Evolutionary conservation across 2,888 invertebrate genomes (phyloP).

Genomic region (Microplitis deprimator): DNA sequence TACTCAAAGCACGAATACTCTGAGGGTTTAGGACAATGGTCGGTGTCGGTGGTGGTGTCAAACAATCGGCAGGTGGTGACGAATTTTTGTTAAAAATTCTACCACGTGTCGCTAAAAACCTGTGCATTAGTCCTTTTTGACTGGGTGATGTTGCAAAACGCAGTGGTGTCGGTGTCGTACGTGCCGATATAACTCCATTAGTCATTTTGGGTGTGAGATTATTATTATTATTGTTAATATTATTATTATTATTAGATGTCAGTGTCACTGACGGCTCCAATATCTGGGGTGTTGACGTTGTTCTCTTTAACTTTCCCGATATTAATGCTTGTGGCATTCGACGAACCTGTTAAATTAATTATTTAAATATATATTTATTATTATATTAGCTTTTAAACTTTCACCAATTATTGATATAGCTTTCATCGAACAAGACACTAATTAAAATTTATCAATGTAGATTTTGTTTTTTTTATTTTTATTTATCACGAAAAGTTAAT

Average conservation of each 20-base stretch:
- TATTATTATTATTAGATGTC: slow-evolving; percentile 46
- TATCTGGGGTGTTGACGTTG: slow-evolving; percentile 67
- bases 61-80: slow-evolving; percentile 41
- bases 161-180: slow-evolving; percentile 61
- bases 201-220: slow-evolving; percentile 63
- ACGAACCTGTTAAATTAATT: slow-evolving; percentile 55
- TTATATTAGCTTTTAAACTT: not conserved
- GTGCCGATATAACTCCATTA: slow-evolving; percentile 64
- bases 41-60: slow-evolving; percentile 55
- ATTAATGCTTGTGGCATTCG: slow-evolving; percentile 65
- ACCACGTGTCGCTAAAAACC: slow-evolving; percentile 83
- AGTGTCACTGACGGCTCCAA: slow-evolving; percentile 56
- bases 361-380: slow-evolving; percentile 12
- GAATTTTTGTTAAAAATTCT: slow-evolving; percentile 72
- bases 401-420: slow-evolving; percentile 9
- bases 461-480: not conserved
- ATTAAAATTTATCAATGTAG: not conserved
- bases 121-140: slow-evolving; percentile 87
- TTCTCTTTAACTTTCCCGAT: slow-evolving; percentile 64
- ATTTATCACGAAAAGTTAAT: not conserved
- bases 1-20: slow-evolving; percentile 60
- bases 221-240: slow-evolving; percentile 36
- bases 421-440: not conserved
- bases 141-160: slow-evolving; percentile 78
- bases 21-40: slow-evolving; percentile 59